A percentile compares a stretch with the other conserved stretches of the same genome.
Evolutionary conservation across 2,113 vertebrate genomes (phyloP).

Genomic region (Pantherophis guttatus): DNA sequence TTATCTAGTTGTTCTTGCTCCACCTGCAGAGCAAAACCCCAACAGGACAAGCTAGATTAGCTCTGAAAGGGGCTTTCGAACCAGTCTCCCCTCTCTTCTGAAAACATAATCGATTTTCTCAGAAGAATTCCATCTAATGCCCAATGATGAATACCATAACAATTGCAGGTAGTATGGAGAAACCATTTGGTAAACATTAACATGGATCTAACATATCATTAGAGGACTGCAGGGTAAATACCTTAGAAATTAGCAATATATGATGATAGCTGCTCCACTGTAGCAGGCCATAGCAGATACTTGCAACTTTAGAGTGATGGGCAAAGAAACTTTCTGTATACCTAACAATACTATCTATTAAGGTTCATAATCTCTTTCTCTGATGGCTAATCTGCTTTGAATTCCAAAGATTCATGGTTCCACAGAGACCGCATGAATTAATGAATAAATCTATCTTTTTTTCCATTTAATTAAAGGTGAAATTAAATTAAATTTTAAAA

Average conservation of each 20-base stretch:
- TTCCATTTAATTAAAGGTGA: neutral
- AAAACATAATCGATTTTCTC: neutral
- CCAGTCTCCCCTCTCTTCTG: neutral
- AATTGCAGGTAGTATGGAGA: neutral
- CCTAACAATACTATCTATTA: neutral
- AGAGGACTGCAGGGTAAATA: neutral
- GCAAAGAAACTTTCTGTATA: neutral
- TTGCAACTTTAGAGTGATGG: neutral
- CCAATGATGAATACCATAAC: accelerated
- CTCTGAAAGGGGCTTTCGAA: neutral
- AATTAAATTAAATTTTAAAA: neutral
- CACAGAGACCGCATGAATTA: neutral
- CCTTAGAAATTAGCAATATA: neutral
- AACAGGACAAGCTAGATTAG: neutral
- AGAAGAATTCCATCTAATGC: neutral
- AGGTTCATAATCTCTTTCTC: neutral
- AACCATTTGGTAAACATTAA: neutral
- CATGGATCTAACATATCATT: neutral
- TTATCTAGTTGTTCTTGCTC: slow-evolving; percentile 96
- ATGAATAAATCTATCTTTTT: neutral
- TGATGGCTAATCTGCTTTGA: neutral
- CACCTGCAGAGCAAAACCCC: slow-evolving; percentile 69
- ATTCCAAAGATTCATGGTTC: neutral
- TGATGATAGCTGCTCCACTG: neutral
- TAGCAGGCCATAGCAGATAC: neutral